These are phyloP conservation scores for Oxygymnocypris stewartii DNA, from an alignment of 2,113 vertebrate genomes.

Conservation along the genomic window DNA sequence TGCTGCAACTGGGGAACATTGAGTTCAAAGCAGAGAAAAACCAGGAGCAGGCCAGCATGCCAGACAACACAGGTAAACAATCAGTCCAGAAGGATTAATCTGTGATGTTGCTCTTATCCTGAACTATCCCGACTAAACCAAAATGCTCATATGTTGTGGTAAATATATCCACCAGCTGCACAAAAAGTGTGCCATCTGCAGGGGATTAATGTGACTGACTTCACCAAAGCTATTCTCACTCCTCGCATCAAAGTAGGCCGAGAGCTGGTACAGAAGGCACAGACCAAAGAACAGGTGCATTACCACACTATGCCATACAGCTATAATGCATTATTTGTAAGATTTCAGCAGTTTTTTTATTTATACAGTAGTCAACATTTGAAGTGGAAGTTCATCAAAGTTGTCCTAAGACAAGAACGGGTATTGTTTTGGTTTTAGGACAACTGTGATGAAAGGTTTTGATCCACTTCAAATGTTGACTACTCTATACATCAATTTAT, in stretches of 20 bases:
- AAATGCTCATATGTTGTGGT: not conserved
- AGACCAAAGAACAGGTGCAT: conserved; percentile 96
- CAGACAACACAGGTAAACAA: conserved; percentile 72
- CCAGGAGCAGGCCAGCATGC: conserved; percentile 95
- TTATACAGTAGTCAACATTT: too few species aligned
- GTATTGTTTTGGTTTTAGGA: too few species aligned
- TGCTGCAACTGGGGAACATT: conserved; percentile 92
- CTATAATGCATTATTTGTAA: not conserved
- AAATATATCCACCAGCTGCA: conserved; percentile 74
- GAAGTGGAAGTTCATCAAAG: too few species aligned
- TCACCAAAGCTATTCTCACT: conserved; percentile 89
- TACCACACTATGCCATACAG: not conserved
- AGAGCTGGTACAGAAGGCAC: conserved; percentile 95
- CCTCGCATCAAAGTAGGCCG: conserved; percentile 94
- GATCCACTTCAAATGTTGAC: too few species aligned
- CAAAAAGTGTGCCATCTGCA: conserved; percentile 96
- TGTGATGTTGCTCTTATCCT: not conserved
- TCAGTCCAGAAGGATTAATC: not conserved
- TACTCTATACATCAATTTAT: too few species aligned
- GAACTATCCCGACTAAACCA: not conserved
- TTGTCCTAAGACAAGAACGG: too few species aligned
- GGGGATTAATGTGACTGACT: conserved; percentile 93
- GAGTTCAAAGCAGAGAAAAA: conserved; percentile 95
- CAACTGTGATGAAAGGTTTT: too few species aligned
- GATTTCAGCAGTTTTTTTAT: too few species aligned